Evolutionary conservation across 2,888 invertebrate genomes (phyloP), one percentile per base, ranked within the genome.

Genomic region (Pyrgus malvae): DNA sequence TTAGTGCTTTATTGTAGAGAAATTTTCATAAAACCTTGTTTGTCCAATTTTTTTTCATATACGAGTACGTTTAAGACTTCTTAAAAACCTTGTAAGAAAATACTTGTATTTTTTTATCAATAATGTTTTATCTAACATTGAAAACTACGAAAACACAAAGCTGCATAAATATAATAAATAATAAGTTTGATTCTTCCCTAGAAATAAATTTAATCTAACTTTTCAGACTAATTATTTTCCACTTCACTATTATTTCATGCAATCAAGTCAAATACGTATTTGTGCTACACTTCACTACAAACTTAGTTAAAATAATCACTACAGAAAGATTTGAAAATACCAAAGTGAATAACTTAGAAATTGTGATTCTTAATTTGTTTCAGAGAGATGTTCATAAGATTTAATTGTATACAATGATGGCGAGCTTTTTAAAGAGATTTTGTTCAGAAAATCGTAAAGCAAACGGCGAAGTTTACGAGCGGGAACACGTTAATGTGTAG

Each of bases 381-480:
- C 16, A 41, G 50, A 14, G 40, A 41, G 50, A 50, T 40, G 33
- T 48, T 27, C 17, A 37, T 4, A 9, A 45, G 37, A 45, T 53
- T 53, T 53, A 53, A 53, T 53, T 53, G 44, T 53, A 53, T 51
- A 51, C 42, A 51, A 44, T 51, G 51, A 53, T 53, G 35, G 37
- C 21, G 40, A 54, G 46, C 29, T 54, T 54, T 48, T 55, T 55
- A 41, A 48, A 55, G 41, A 48, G 41, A 55, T 48, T 48, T 55
- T 48, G 55, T 55, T 48, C 55, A 48, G 48, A 55, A 55, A 55
- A 48, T 48, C 55, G 48, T 55, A 55, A 55, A 55, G 33, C 55
- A 55, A 55, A 55, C 46, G 40, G 41, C 55, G 55, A 41, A 55
- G 48, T 55, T 55, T 55, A 55, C 55, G 55, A 55, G 41, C 55